Evolutionary conservation across 1,140 invertebrate genomes (phyloP).

Genomic region (Ceratina australensis): DNA sequence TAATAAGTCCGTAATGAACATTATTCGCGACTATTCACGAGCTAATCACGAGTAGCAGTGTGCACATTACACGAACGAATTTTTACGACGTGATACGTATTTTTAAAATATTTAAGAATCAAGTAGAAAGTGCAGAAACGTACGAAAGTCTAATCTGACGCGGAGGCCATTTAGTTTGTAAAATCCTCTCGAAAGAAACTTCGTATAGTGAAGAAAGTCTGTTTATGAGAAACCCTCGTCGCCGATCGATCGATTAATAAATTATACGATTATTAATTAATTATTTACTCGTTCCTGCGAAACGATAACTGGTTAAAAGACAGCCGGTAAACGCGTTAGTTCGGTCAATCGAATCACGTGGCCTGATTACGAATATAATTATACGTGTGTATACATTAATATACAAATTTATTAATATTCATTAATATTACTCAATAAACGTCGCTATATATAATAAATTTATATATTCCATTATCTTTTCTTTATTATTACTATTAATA

Average conservation of each 20-base stretch:
- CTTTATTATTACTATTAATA: constrained; percentile 55
- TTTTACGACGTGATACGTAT: neutral
- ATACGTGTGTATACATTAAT: constrained; percentile 53
- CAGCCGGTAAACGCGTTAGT: neutral
- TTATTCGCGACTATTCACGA: no score
- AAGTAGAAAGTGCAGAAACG: constrained; percentile 13
- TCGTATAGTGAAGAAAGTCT: constrained; percentile 3
- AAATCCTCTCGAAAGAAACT: neutral
- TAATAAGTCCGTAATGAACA: no score
- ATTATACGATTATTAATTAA: neutral
- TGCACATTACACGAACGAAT: constrained; percentile 19
- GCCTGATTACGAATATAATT: constrained; percentile 45
- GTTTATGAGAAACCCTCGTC: neutral
- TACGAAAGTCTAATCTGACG: constrained; percentile 12
- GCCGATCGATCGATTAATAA: constrained; percentile 11
- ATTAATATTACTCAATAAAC: constrained; percentile 60
- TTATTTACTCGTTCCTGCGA: constrained; percentile 1
- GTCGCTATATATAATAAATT: constrained; percentile 56
- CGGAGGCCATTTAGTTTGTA: constrained; percentile 19
- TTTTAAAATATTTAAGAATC: neutral
- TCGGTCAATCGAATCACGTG: constrained; percentile 54
- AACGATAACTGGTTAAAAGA: neutral
- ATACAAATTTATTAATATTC: constrained; percentile 55
- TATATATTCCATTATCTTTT: constrained; percentile 56
- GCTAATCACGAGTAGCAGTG: neutral